Evolutionary conservation across 1,140 invertebrate genomes (phyloP), one percentile per base, ranked within the genome.

Genomic region (Meloidogyne hapla): DNA sequence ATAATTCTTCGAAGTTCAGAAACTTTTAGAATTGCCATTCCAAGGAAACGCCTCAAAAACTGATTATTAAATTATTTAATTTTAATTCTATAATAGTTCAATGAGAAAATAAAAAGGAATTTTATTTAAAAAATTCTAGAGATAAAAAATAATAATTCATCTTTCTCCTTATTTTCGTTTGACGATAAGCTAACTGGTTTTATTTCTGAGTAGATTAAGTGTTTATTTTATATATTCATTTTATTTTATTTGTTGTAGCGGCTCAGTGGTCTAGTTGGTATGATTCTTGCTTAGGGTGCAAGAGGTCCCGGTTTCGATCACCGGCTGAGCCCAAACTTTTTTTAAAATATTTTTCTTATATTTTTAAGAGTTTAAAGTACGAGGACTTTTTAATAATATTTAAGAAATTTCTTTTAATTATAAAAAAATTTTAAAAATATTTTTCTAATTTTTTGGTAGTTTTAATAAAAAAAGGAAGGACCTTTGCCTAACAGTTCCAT

Each of bases 1-100:
- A 73, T 1, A 2, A 40, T 38, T 38, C 40, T 28, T 18, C 70
- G 70, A 26, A 73, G 21, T 63, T 73, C 70, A 33, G 45, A 40
- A 42, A 73, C 26, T 42, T 64, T 73, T 62, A 25, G 38, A 63
- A 73, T 73, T 28, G 70, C 70, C 40, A 64, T 73, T 8, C 70
- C 70, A 21, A 40, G 56, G n/a, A 73, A 73, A 56, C 48, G 48
- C 48, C 48, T 56, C 48, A 56, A 56, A 56, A 56, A 56, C 48
- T 56, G n/a, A 56, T 56, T 56, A 56, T 56, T 56, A 56, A 56
- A 48, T 48, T 48, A 48, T 48, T 42, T 5, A 18, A 56, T n/a
- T 56, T 56, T 56, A n/a, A 56, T 45, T 45, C 8, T n/a, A 48
- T 13, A 42, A 15, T 13, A 42, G 12, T 42, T 42, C 9, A 42